Conservation (phyloP, 2,113 vertebrate species). For the Notothenia rossii region DNA sequence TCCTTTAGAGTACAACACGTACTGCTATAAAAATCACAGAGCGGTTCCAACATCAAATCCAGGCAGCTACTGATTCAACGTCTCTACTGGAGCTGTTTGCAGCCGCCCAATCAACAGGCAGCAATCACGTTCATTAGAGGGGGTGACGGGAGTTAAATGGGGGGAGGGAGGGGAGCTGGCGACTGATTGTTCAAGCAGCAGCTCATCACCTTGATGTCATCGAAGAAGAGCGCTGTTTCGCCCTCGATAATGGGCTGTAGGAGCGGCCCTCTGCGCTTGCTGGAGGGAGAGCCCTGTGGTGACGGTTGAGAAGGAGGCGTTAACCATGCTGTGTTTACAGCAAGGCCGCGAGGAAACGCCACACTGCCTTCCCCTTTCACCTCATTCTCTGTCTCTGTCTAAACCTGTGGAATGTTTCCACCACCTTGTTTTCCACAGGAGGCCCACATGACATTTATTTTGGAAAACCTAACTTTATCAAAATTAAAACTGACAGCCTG, state of each 20-base stretch:
- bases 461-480: too few relatives aligned
- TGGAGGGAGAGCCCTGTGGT: conserved; percentile 97
- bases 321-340: conserved; percentile 70
- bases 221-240: conserved; percentile 98
- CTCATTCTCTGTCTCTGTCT: neutral
- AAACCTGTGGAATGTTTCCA: neutral
- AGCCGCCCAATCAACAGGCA: conserved; percentile 80
- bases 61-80: conserved; percentile 77
- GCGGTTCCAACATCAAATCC: conserved; percentile 35
- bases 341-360: neutral
- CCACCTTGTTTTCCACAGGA: neutral
- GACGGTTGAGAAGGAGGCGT: conserved; percentile 88
- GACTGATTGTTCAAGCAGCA: conserved; percentile 78
- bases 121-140: conserved; percentile 65
- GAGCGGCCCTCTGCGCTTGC: conserved; percentile 98
- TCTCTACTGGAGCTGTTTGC: conserved; percentile 44
- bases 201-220: conserved; percentile 96
- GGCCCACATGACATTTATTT: neutral
- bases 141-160: conserved; percentile 34
- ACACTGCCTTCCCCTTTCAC: neutral
- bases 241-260: conserved; percentile 99
- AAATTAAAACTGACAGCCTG: neutral
- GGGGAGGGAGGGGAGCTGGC: conserved; percentile 45
- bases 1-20: neutral
- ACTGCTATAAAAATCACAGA: conserved; percentile 24